Base-by-base conservation (phyloP, 2,888 invertebrate genomes). In the Prenolepis imparis region DNA sequence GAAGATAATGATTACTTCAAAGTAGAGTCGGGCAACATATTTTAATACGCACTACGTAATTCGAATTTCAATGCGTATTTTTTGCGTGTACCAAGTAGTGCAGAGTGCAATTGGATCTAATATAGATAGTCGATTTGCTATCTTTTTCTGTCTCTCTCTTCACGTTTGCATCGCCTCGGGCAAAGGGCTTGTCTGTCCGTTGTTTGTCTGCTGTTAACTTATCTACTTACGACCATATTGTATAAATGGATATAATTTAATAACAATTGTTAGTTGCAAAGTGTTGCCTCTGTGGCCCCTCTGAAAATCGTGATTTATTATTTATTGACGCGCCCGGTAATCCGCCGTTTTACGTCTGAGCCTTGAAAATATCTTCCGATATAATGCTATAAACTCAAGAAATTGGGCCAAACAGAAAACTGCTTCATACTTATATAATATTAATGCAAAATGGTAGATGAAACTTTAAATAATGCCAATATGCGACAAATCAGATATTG, bases 41-140 rank as follows among this genome's bases (percentile, higher is more conserved):
- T 63, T 84, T 82, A 81, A 74, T 80, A 73, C 81, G 66, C 82
- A 57, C 28, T 82, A 88, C 86, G 87, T 82, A 90, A 91, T 90
- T 91, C 87, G 89, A 91, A 91, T 92, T 90, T 90, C 91, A 85
- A 90, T 91, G 86, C 86, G 87, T 87, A 88, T 87, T 88, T n/a
- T 90, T 86, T 78, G 86, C 85, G 87, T 74, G 88, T 87, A 84
- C 88, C 77, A 81, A 87, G 83, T 70, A 64, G n/a, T n/a, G n/a
- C 82, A 83, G 83, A 64, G 81, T 82, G 83, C 88, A 82, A 87
- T 86, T 87, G 87, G 85, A 90, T 89, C 88, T 87, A 84, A 84
- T 86, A 8, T 52, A 90, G 90, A 90, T 91, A 88, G 87, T 87
- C 85, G 86, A 84, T 84, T 18, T 18, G n/a, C 44, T 44, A 3